Percentiles rank a stretch among this genome's conserved stretches.
Evolutionary conservation across 2,797 vertebrate species (phyloP).

Genomic region (Pangasius larnaudii): DNA sequence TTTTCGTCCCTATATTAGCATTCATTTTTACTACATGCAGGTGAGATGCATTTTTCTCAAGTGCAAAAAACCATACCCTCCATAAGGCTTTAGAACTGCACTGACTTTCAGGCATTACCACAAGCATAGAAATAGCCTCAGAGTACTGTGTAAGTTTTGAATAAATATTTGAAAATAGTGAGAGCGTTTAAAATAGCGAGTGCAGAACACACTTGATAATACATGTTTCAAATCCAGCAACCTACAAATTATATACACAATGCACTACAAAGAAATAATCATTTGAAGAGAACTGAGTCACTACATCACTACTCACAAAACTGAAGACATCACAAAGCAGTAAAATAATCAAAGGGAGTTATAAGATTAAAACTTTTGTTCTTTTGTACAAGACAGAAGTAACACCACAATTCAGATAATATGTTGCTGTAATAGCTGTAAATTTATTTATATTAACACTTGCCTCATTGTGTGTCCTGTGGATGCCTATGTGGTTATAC

Average conservation of each 20-base stretch:
- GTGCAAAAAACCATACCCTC: neutral
- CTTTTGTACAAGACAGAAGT: neutral
- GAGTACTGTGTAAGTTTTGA: too few species aligned
- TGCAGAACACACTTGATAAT: neutral
- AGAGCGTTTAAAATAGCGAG: neutral
- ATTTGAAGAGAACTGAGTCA: neutral
- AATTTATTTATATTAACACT: neutral
- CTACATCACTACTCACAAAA: neutral
- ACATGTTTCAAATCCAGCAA: neutral
- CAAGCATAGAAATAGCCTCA: neutral
- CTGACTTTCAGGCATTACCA: neutral
- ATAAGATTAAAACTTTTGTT: neutral
- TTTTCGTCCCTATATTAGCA: neutral
- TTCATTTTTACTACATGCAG: neutral
- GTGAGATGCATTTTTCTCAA: neutral
- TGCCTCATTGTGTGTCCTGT: neutral
- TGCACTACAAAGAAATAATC: neutral
- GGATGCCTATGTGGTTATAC: neutral
- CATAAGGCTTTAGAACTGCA: neutral
- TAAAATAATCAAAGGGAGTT: neutral
- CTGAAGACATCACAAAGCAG: neutral
- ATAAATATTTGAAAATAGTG: neutral
- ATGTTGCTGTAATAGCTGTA: neutral
- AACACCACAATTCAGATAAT: neutral
- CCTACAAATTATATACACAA: constrained; percentile 1